Percentiles rank a stretch among this genome's conserved stretches.
phyloP scores from a whole-genome alignment of 2,888 invertebrate genomes.

The Rhimphoctona megacephalus region DNA sequence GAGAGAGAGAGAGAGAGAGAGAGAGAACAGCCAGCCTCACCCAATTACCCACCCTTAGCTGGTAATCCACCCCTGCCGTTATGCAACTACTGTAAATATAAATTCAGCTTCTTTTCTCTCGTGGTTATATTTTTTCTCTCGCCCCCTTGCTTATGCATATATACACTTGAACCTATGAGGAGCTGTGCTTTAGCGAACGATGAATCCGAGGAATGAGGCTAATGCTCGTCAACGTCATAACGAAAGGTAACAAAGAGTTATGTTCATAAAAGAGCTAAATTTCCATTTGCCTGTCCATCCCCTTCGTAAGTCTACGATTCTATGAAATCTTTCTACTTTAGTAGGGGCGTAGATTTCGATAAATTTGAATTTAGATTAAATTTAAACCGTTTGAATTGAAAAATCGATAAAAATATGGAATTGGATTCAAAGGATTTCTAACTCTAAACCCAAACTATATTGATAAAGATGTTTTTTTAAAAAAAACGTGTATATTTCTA shows the following conservation, averaged over 20 bases:
- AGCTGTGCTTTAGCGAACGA: constrained; percentile 30
- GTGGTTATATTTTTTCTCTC: constrained; percentile 33
- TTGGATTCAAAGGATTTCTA: neutral
- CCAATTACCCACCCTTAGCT: constrained; percentile 65
- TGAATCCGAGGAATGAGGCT: constrained; percentile 50
- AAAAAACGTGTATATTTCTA: neutral
- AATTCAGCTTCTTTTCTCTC: constrained; percentile 60
- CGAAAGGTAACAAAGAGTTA: constrained; percentile 63
- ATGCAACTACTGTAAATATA: constrained; percentile 67
- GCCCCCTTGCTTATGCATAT: constrained; percentile 6
- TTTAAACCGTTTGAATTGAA: neutral
- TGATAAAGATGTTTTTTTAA: neutral
- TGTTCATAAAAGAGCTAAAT: constrained; percentile 45
- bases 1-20: neutral
- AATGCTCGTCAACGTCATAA: constrained; percentile 62
- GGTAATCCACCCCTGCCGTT: constrained; percentile 55
- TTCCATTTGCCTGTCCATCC: constrained; percentile 45
- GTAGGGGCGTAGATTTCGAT: neutral
- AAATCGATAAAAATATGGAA: neutral
- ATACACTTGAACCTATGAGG: constrained; percentile 3
- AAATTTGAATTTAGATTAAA: neutral
- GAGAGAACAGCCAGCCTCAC: constrained; percentile 30
- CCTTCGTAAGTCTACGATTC: neutral
- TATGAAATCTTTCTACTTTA: neutral
- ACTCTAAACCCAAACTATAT: neutral